phyloP scores from a whole-genome alignment of 2,113 vertebrate genomes.

The Coptodon rendalli region DNA sequence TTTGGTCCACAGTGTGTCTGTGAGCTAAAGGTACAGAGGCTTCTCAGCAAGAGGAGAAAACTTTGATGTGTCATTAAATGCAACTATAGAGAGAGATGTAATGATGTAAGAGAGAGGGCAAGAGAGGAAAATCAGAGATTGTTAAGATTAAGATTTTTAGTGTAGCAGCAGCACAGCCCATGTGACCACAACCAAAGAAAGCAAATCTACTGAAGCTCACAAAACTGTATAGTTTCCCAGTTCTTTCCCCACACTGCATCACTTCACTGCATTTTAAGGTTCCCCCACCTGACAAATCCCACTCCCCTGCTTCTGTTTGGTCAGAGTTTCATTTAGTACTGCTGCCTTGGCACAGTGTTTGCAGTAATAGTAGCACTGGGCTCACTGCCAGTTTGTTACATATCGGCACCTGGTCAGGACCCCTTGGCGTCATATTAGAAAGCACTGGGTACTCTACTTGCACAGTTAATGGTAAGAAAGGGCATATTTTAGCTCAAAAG shows the following conservation, averaged over 20 bases:
- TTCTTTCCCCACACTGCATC: background rate
- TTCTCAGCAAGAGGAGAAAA: background rate
- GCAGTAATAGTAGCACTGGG: background rate
- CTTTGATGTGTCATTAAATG: background rate
- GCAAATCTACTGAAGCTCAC: background rate
- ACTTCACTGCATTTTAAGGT: background rate
- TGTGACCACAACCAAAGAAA: background rate
- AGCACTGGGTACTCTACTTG: background rate
- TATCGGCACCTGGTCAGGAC: background rate
- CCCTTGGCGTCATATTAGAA: background rate
- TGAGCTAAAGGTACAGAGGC: background rate
- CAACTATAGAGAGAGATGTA: background rate
- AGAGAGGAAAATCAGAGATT: background rate
- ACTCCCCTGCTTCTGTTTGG: background rate
- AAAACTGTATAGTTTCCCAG: background rate
- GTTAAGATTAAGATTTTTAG: background rate
- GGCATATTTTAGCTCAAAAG: background rate
- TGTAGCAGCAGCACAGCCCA: background rate
- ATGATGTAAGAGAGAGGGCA: background rate
- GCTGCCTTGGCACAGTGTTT: background rate
- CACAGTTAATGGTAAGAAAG: background rate
- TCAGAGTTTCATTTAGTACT: background rate
- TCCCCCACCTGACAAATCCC: background rate
- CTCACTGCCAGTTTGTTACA: background rate
- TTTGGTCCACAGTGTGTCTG: background rate